Evolutionary conservation across 2,888 invertebrate genomes (phyloP), one percentile per base, ranked within the genome.

Genomic region (Tenthredo distinguenda): DNA sequence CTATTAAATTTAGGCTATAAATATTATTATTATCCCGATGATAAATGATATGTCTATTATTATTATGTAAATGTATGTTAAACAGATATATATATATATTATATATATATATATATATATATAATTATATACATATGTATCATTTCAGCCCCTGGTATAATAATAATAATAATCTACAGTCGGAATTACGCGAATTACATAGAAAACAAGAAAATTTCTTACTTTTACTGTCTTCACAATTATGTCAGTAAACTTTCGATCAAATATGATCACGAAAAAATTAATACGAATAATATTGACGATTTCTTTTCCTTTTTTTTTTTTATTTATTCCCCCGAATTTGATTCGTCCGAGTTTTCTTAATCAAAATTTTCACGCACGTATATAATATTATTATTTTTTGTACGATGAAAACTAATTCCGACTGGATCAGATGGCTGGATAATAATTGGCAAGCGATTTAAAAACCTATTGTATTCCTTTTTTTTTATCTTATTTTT

Each of bases 1-100:
- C 89, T 15, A 72, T 34, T 68, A 18, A 18, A 18, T 68, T 15
- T 68, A 68, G 34, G 68, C 31, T 68, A 68, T 68, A 77, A 43
- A 31, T 31, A 77, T 55, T 77, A 77, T 79, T 37, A 79, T 79
- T 55, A 58, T 58, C 40, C 40, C 34, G 34, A 55, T 55, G 40
- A 58, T 79, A 50, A 55, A 55, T 55, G 18, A 55, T 55, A 58
- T 74, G 26, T 26, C 31, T 47, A 76, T 31, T 76, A 50, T 76
- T 50, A 76, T 76, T 76, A 50, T 74, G 12, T 21, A 40, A 74
- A 74, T 74, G 21, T 74, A 74, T 74, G 68, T 34, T 74, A 74
- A 15, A 74, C n/a, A 50, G 47, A 55, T 50, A 18, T 55, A 10
- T 43, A 76, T 9, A 47, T 76, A 40, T 18, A 21, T 76, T 47